Base-by-base conservation (phyloP, 1,140 invertebrate genomes). In the Sesamia nonagrioides region DNA sequence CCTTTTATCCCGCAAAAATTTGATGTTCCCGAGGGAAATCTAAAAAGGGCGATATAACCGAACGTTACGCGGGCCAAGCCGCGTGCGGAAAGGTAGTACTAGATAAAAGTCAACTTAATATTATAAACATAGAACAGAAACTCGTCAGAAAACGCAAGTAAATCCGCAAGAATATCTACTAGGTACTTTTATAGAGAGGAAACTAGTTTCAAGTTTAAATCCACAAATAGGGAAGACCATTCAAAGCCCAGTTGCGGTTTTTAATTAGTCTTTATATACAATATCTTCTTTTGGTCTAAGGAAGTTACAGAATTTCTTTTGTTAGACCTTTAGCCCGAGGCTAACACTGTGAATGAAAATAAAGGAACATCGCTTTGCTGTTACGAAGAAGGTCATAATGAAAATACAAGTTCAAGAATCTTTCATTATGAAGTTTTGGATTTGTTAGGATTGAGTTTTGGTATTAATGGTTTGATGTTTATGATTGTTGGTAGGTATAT, bases 221-320 rank as follows among this genome's bases (percentile, higher is more conserved):
- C 17, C 37, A 9, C 7, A 15, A 40, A 40, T 40, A 63, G 11
- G 9, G 35, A 7, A 42, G 17, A 18, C 7, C 35, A 17, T n/a
- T 61, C 35, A 40, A 37, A 63, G 42, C n/a, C 1, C n/a, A 63
- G 35, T 7, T 8, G 17, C 37, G 17, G 6, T 63, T 63, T 63
- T 63, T 63, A 63, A 63, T 63, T 63, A 63, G 60, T 18, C 60
- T 40, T 18, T 37, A 17, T 37, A 17, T n/a, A 40, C 60, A 21
- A 63, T 17, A 63, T 40, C 9, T 60, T 35, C 27, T 17, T 42
- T 63, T 63, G 37, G 42, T 63, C 35, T 1, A 15, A 40, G 37
- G 17, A 42, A 42, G 60, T 63, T 63, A 63, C 35, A 18, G 60
- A 63, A 63, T 27, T 63, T 42, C 60, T 63, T 63, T 63, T 63